Conservation (phyloP, 2,888 invertebrate species). For the Stictocephala bisonia region DNA sequence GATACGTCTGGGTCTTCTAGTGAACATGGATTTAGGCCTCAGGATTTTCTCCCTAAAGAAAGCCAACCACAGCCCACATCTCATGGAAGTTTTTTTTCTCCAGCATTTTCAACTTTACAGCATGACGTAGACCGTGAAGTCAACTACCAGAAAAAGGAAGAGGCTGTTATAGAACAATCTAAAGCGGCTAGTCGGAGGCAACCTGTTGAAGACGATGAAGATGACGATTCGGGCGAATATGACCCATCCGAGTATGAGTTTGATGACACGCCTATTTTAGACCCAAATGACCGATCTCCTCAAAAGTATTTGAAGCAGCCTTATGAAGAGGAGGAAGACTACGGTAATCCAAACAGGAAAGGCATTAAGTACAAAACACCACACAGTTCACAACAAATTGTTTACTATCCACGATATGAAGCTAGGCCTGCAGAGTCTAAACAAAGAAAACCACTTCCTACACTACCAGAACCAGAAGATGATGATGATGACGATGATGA, state of each 20-base stretch:
- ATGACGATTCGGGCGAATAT: conserved; percentile 42
- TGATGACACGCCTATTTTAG: not conserved
- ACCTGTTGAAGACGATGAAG: conserved; percentile 33
- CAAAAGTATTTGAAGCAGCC: not conserved
- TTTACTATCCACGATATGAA: not conserved
- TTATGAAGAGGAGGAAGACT: not conserved
- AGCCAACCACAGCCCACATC: conserved; percentile 3
- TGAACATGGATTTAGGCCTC: conserved; percentile 25
- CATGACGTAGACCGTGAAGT: conserved; percentile 38
- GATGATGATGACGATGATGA: conserved; percentile 16
- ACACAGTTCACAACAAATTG: not conserved
- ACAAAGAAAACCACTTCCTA: not conserved
- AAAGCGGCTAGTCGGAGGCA: conserved; percentile 17
- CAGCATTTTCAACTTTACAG: conserved; percentile 36
- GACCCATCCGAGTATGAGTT: conserved; percentile 10
- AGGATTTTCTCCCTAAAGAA: conserved; percentile 10
- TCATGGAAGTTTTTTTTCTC: conserved; percentile 10
- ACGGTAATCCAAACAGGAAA: not conserved
- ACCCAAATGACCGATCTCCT: conserved; percentile 7
- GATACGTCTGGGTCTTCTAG: conserved; percentile 15
- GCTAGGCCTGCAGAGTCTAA: not conserved
- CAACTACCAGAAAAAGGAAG: conserved; percentile 29
- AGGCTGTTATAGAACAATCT: not conserved
- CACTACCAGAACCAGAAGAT: conserved; percentile 2
- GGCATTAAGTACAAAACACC: not conserved